Evolutionary conservation across 2,888 invertebrate genomes (phyloP), one percentile per base, ranked within the genome.

Genomic region (Noctua fimbriata): DNA sequence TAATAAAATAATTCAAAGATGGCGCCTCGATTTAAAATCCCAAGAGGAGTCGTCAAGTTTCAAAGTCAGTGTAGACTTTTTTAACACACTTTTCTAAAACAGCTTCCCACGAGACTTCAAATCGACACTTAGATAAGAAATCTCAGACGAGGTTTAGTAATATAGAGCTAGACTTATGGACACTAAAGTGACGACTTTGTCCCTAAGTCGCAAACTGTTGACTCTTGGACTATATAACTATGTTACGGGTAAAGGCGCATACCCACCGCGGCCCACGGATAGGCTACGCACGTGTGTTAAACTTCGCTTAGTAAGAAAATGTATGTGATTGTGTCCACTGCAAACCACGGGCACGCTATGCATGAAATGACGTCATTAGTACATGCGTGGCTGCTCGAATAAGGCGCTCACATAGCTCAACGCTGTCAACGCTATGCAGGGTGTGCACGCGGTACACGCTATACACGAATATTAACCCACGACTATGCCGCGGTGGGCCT

Each of bases 51-150:
- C 78, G 65, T 79, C 58, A 71, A 84, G 66, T 83, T 80, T 76
- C 67, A 63, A 83, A 81, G 78, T 78, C 81, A 69, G 52, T 55
- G 49, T 52, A 84, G 41, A 78, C 58, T 70, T 84, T 81, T 67
- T 52, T 69, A 83, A 81, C 79, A 67, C 18, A 65, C 5, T 84
- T 71, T 84, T 71, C 69, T 78, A 44, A 79, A 81, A 84, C n/a
- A 44, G n/a, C 18, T 41, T 18, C 84, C 58, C 84, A 36, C 21
- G 49, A 58, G 84, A 84, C 28, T 66, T 78, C 69, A 58, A 81
- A 70, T 83, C 84, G 41, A 78, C 58, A 70, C 69, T 81, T 67
- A 58, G 47, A 55, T 78, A 70, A 70, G 49, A 84, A 73, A 73
- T 82, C 60, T 69, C 18, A 41, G 60, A 80, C 70, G 28, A 65